Percentiles rank a stretch among this genome's conserved stretches.
Evolutionary conservation across 1,140 invertebrate genomes (phyloP).

Genomic region (Macrocentrus cingulum): DNA sequence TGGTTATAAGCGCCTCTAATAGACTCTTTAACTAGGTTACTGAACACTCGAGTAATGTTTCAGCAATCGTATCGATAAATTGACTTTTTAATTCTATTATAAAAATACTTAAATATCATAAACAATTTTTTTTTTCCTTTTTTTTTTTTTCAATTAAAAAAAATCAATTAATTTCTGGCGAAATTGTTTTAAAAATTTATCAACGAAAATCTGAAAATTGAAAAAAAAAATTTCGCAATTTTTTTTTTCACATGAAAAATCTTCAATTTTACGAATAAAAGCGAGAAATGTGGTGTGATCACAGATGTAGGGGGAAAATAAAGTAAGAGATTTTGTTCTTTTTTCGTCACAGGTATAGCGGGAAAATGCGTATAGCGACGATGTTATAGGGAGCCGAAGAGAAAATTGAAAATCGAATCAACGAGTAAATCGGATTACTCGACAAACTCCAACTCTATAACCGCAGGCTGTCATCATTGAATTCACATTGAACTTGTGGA

Average conservation of each 20-base stretch:
- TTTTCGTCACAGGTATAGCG: too few relatives aligned
- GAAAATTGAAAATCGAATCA: constrained; percentile 53
- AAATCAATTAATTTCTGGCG: too few relatives aligned
- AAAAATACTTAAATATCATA: too few relatives aligned
- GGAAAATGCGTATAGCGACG: constrained; percentile 37
- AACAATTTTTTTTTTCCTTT: too few relatives aligned
- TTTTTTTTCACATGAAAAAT: constrained; percentile 14
- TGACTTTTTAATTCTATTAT: constrained; percentile 22
- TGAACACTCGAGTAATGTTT: constrained; percentile 35
- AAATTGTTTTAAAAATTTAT: too few relatives aligned
- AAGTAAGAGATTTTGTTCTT: not conserved
- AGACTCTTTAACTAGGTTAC: constrained; percentile 44
- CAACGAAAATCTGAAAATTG: too few relatives aligned
- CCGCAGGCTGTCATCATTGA: constrained; percentile 31
- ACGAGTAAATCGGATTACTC: constrained; percentile 47
- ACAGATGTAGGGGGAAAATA: not conserved
- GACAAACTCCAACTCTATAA: constrained; percentile 38
- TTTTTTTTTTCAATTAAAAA: too few relatives aligned
- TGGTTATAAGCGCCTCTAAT: constrained; percentile 40
- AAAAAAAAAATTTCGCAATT: too few relatives aligned
- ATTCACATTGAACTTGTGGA: not conserved
- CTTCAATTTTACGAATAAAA: constrained; percentile 6
- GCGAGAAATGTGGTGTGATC: not conserved
- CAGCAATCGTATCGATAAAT: constrained; percentile 25
- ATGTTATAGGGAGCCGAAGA: constrained; percentile 37